Conservation (phyloP, 2,888 invertebrate species). For the Tupiocoris notatus region DNA sequence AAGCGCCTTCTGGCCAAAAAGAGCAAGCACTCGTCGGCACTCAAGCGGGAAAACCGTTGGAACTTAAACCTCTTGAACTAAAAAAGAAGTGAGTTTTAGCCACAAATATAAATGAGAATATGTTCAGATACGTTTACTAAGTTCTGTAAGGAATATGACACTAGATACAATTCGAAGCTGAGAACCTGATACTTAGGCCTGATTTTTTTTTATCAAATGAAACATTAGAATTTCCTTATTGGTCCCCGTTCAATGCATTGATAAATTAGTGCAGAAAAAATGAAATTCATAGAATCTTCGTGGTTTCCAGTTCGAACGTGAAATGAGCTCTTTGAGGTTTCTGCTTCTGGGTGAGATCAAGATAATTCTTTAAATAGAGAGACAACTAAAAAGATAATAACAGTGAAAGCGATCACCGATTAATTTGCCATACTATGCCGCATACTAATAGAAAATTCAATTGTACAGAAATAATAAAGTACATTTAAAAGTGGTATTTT, state of each 20-base stretch:
- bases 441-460: not conserved
- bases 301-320: conserved; percentile 33
- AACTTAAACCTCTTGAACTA: conserved; percentile 56
- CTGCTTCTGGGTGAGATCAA: conserved; percentile 26
- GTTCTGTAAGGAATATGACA: too few species aligned
- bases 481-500: too few species aligned
- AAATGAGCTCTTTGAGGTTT: conserved; percentile 17
- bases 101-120: too few species aligned
- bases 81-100: conserved; percentile 57
- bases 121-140: too few species aligned
- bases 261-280: too few species aligned
- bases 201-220: too few species aligned
- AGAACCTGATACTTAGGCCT: too few species aligned
- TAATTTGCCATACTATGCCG: not conserved
- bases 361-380: not conserved
- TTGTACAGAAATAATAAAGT: too few species aligned
- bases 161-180: too few species aligned
- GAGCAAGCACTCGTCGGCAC: conserved; percentile 45
- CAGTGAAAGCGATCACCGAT: not conserved
- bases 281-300: not conserved
- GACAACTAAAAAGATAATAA: not conserved
- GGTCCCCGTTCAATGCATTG: too few species aligned
- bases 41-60: conserved; percentile 46
- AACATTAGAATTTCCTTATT: too few species aligned
- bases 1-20: conserved; percentile 44